Base-by-base conservation (phyloP, 1,140 invertebrate genomes). In the Drosophila tristis region DNA sequence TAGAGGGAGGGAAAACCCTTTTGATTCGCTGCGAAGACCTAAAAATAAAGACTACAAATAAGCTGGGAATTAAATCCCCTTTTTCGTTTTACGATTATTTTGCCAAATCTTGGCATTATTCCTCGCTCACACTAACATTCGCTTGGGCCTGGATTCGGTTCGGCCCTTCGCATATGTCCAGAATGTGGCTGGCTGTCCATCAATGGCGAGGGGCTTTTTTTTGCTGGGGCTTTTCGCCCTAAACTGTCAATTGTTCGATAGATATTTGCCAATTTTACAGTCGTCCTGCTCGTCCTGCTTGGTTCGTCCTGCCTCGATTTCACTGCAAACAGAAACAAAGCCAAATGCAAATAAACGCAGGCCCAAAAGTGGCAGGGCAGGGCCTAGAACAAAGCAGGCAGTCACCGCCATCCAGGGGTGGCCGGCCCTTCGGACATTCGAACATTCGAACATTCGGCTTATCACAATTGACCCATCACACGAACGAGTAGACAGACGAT, bases 311-410 rank as follows among this genome's bases (percentile, higher is more conserved):
- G 79, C 84, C 68, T 84, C 82, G 85, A 87, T 87, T 89, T 89
- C 85, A 84, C 54, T 90, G 80, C 85, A 89, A 89, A 89, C 65
- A 89, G 76, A 90, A 89, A 89, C 84, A 87, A 78, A 57, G 71
- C 61, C 73, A 56, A 89, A 89, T 89, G 84, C 84, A 89, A 89
- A 89, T 89, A 87, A 86, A 89, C 85, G 81, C 65, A 61, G 65
- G 23, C 43, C 43, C 65, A 65, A 50, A 68, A 62, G 56, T 59
- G 85, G 35, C 35, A 39, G 35, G 65, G 82, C 84, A 39, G 35
- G 65, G 82, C 84, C 84, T 87, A 87, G 74, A 87, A 87, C 84
- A 87, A 87, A 79, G 82, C 71, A 82, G 68, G 68, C 71, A 72
- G 53, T 61, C 66, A 20, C 31, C 51, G 3, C 31, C 35, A 5